Base-by-base conservation (phyloP, 2,888 invertebrate species). In the Miltochrista miniata region DNA sequence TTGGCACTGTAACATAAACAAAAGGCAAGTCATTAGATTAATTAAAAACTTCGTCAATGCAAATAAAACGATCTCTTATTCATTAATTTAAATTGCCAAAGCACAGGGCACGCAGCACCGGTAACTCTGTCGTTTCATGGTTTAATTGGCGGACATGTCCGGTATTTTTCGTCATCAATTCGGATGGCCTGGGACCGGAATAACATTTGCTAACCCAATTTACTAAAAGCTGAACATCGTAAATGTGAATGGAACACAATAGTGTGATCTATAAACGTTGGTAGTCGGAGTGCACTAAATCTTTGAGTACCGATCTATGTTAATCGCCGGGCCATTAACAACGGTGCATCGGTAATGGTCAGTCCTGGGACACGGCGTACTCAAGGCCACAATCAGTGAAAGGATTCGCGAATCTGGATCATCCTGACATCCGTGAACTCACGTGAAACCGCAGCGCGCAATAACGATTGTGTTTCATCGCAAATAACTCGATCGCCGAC, bases 321-420 rank as follows among this genome's bases (percentile, higher is more conserved):
- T 86, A 87, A 88, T 87, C 83, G 85, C 79, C 82, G 80, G 85
- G 83, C 83, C 84, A 86, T 87, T 87, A 89, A 85, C 79, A 79
- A 79, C 79, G 67, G 79, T 77, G 77, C 76, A 77, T 77, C 75
- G 79, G 83, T 88, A 88, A 86, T 86, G 89, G 90, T 83, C 89
- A 85, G 76, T 82, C 79, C 79, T 81, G 79, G 73, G 70, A 74
- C 75, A 69, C 70, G 73, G 70, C 54, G 64, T 46, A 63, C 79
- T 85, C 90, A 90, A 91, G 90, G 90, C 85, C 85, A 79, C 64
- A 52, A 70, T 54, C 34, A 74, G 90, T 90, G 90, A 91, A 91
- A 90, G 90, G 90, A 88, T 81, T 67, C 76, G 60, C 75, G 83
- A 83, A 90, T 89, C 90, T 90, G 90, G 89, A 90, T 86, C 90